These are phyloP conservation scores for Plagiodera versicolora DNA, from an alignment of 2,888 invertebrate genomes.

Conservation along the genomic window DNA sequence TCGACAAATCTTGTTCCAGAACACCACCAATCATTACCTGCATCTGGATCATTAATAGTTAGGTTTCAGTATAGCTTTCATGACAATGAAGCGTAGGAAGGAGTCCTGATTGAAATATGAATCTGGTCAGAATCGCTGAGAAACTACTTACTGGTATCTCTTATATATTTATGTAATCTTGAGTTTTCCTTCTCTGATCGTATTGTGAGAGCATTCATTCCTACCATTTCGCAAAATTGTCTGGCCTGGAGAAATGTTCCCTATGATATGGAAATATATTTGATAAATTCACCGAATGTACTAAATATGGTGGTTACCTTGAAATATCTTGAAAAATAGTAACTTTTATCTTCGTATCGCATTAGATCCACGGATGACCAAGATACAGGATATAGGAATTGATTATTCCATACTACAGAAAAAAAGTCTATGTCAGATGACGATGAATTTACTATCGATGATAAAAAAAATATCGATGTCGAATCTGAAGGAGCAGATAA, in stretches of 20 bases:
- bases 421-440: background rate
- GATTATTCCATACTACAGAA: background rate
- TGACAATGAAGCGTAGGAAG: too few relatives aligned
- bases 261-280: background rate
- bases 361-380: slow-evolving; percentile 5
- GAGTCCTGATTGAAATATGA: too few relatives aligned
- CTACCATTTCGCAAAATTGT: slow-evolving; percentile 16
- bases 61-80: too few relatives aligned
- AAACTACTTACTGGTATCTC: slow-evolving; percentile 19
- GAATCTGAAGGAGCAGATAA: too few relatives aligned
- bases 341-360: slow-evolving; percentile 7
- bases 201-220: slow-evolving; percentile 16
- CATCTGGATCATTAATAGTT: slow-evolving; percentile 7
- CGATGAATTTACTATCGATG: too few relatives aligned
- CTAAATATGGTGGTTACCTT: slow-evolving; percentile 6
- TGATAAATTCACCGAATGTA: background rate
- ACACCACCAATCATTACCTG: slow-evolving; percentile 14
- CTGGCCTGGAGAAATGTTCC: slow-evolving; percentile 14
- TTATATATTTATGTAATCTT: slow-evolving; percentile 14
- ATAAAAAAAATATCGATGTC: too few relatives aligned
- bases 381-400: background rate
- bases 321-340: slow-evolving; percentile 12
- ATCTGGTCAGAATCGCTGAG: too few relatives aligned
- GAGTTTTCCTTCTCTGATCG: slow-evolving; percentile 14
- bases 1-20: slow-evolving; percentile 18